These are phyloP conservation scores for Rhamnusium bicolor DNA, from an alignment of 2,888 invertebrate genomes.

Conservation along the genomic window DNA sequence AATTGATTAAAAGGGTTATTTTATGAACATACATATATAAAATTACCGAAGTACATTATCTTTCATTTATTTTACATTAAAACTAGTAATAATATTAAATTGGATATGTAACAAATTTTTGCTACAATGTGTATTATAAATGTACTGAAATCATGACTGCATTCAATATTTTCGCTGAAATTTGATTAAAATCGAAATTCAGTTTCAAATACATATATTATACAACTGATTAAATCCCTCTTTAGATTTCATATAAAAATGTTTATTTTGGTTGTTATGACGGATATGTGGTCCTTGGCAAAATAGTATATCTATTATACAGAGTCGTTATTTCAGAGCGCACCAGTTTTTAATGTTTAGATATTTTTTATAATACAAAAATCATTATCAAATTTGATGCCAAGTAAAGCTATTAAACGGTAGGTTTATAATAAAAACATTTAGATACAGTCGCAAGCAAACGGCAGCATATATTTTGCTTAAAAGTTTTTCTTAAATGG, in stretches of 20 bases:
- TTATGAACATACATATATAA: neutral
- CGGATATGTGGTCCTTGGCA: neutral
- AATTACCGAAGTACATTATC: neutral
- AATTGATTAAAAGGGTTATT: neutral
- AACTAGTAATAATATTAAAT: neutral
- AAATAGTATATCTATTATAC: neutral
- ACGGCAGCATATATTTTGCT: too few relatives aligned
- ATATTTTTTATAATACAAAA: too few relatives aligned
- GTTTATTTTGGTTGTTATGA: neutral
- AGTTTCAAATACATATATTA: too few relatives aligned
- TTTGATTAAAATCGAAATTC: neutral
- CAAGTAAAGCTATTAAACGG: too few relatives aligned
- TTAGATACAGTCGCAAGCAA: too few relatives aligned
- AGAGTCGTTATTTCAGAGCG: too few relatives aligned
- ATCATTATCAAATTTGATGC: too few relatives aligned
- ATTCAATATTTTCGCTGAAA: neutral
- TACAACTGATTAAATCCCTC: slow-evolving; percentile 5
- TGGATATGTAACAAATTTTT: neutral
- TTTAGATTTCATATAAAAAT: neutral
- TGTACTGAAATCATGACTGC: neutral
- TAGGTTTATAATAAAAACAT: too few relatives aligned
- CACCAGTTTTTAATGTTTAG: neutral
- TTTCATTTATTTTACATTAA: neutral
- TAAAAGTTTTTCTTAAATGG: too few relatives aligned
- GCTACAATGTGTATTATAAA: slow-evolving; percentile 1